Conservation (phyloP, 1,140 invertebrate genomes). For the Calephelis virginiensis region DNA sequence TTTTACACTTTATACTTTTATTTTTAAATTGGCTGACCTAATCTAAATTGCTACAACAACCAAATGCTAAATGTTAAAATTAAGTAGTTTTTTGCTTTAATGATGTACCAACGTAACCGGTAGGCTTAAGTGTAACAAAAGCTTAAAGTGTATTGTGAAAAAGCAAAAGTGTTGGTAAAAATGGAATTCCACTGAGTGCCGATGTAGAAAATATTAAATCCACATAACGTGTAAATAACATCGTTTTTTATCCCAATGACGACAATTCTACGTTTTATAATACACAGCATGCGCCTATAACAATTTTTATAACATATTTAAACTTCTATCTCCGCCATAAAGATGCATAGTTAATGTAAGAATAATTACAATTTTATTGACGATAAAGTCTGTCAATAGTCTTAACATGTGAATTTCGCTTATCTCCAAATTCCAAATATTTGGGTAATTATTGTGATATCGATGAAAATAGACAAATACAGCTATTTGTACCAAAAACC, state of each 20-base stretch:
- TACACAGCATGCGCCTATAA: slow-evolving; percentile 1
- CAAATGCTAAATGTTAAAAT: no score
- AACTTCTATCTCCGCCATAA: neutral
- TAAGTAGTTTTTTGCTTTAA: no score
- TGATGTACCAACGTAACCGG: no score
- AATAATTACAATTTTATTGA: slow-evolving; percentile 15
- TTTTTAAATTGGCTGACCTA: no score
- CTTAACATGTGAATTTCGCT: slow-evolving; percentile 3
- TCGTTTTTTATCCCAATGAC: neutral
- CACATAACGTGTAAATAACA: no score
- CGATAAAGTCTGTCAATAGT: neutral
- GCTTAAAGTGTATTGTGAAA: no score
- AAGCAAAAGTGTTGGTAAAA: no score
- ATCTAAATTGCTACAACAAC: no score
- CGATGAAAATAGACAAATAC: neutral
- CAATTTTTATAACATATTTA: slow-evolving; percentile 2
- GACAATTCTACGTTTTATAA: neutral
- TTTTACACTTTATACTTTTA: no score
- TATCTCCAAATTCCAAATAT: slow-evolving; percentile 1
- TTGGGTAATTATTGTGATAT: neutral
- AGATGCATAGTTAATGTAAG: neutral
- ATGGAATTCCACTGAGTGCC: no score
- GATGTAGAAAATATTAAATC: no score
- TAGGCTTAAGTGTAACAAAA: no score
- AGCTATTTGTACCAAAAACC: neutral